Percentiles rank a stretch among this genome's conserved stretches.
Evolutionary conservation across 2,797 vertebrate genomes (phyloP).

Genomic region (Sebastes iracundus): DNA sequence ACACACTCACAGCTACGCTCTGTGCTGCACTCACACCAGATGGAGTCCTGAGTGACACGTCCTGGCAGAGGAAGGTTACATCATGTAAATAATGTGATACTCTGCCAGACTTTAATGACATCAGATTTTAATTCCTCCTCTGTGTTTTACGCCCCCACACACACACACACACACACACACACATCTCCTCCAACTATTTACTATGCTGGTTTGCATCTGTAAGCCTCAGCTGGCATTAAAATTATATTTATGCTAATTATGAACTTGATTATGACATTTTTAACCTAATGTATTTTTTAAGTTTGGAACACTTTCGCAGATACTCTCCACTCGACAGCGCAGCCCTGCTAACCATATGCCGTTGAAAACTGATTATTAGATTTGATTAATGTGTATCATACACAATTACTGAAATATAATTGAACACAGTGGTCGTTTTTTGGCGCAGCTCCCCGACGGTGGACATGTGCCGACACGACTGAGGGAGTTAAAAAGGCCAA

Average conservation of each 20-base stretch:
- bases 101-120: conserved; percentile 73
- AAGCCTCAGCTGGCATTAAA: conserved; percentile 61
- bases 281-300: conserved; percentile 62
- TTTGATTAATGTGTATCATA: conserved; percentile 78
- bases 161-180: not conserved
- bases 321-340: conserved; percentile 54
- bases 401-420: conserved; percentile 78
- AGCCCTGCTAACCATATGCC: conserved; percentile 75
- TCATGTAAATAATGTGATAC: conserved; percentile 78
- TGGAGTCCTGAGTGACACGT: conserved; percentile 75
- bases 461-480: conserved; percentile 74
- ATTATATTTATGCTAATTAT: conserved; percentile 71
- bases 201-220: conserved; percentile 53
- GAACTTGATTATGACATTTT: conserved; percentile 69
- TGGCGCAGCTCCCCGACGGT: conserved; percentile 68
- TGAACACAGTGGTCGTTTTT: conserved; percentile 76
- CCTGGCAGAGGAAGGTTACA: conserved; percentile 76
- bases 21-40: conserved; percentile 57
- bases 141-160: conserved; percentile 48
- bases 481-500: conserved; percentile 68
- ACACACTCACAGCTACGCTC: conserved; percentile 20
- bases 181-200: conserved; percentile 31
- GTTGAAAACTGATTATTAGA: conserved; percentile 75
- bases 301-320: conserved; percentile 50
- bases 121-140: conserved; percentile 68